phyloP scores from a whole-genome alignment of 2,888 invertebrate species.

The Lasioglossum lativentre region DNA sequence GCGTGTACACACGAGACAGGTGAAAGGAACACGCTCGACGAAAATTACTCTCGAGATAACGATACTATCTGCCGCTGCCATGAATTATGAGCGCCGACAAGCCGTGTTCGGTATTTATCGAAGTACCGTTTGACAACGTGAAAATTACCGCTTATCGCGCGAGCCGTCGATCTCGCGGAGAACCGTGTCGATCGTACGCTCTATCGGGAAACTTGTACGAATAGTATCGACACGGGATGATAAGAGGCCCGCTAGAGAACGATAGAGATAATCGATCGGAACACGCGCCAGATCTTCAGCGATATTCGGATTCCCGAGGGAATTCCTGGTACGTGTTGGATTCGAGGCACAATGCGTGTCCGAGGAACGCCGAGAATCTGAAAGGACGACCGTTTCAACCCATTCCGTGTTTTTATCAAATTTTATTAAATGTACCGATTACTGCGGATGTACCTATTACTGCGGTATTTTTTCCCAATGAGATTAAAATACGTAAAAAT shows the following conservation, averaged over 20 bases:
- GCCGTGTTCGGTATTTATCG: constrained; percentile 39
- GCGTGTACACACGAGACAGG: constrained; percentile 33
- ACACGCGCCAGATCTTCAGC: constrained; percentile 40
- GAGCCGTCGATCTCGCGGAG: constrained; percentile 37
- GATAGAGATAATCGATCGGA: constrained; percentile 48
- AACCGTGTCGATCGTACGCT: constrained; percentile 33
- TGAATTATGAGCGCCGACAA: constrained; percentile 43
- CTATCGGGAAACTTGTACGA: constrained; percentile 36
- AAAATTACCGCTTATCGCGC: constrained; percentile 55
- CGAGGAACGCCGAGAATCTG: neutral
- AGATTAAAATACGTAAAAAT: too few species aligned
- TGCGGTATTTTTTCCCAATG: too few species aligned
- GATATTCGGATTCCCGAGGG: constrained; percentile 28
- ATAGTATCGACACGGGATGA: constrained; percentile 47
- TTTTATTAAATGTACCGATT: too few species aligned
- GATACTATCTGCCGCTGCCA: constrained; percentile 39
- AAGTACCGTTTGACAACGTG: constrained; percentile 44
- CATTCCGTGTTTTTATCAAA: too few species aligned
- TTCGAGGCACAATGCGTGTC: constrained; percentile 19
- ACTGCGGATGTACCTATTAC: too few species aligned
- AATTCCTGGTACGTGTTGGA: constrained; percentile 2
- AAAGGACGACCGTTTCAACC: neutral
- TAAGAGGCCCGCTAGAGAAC: constrained; percentile 40
- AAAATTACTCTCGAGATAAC: constrained; percentile 46
- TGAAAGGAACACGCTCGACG: constrained; percentile 46